Conservation (phyloP, 2,797 vertebrate species). For the Sebastes kiyomatsui region DNA sequence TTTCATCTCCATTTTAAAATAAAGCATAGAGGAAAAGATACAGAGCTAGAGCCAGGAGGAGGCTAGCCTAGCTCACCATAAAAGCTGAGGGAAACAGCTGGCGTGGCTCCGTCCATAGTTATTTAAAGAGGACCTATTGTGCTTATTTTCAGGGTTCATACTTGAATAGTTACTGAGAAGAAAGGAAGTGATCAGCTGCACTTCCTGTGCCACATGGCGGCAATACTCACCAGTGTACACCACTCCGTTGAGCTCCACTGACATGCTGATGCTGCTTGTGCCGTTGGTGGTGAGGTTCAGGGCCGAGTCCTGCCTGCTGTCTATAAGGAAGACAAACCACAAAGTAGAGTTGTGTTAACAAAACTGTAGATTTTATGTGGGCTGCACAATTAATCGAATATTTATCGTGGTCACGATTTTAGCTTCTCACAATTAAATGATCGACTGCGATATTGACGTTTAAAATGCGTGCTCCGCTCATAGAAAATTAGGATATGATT, state of each 20-base stretch:
- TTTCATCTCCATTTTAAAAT: not conserved
- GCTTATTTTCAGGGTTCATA: no score
- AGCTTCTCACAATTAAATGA: no score
- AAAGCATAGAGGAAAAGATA: not conserved
- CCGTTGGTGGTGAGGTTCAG: slow-evolving; percentile 86
- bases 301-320: slow-evolving; percentile 88
- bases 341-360: not conserved
- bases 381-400: no score
- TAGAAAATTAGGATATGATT: no score
- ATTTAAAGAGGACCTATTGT: not conserved
- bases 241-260: slow-evolving; percentile 95
- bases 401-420: no score
- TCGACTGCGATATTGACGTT: no score
- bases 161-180: not conserved
- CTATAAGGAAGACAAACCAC: slow-evolving; percentile 54
- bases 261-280: slow-evolving; percentile 96
- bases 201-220: slow-evolving; percentile 1
- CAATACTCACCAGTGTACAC: slow-evolving; percentile 89
- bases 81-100: not conserved
- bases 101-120: not conserved
- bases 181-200: not conserved
- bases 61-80: not conserved
- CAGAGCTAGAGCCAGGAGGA: not conserved
- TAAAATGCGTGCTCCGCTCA: no score
- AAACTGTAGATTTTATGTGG: not conserved